Percentiles rank a stretch among this genome's conserved stretches.
phyloP scores from a whole-genome alignment of 2,888 invertebrate genomes.

The Pecten maximus region DNA sequence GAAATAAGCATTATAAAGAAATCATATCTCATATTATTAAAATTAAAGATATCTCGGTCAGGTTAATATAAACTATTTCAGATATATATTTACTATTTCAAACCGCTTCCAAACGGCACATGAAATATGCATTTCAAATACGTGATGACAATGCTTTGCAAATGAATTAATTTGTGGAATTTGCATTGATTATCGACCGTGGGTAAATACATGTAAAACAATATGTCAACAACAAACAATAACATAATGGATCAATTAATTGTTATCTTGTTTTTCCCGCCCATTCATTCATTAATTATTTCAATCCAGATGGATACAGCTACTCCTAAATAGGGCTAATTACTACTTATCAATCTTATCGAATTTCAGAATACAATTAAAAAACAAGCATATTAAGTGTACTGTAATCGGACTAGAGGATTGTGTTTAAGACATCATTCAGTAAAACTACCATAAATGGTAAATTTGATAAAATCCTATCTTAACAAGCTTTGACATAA shows the following conservation, averaged over 20 bases:
- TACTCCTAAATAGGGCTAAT: slow-evolving; percentile 26
- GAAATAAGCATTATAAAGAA: too few relatives aligned
- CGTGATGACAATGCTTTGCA: neutral
- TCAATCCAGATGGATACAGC: neutral
- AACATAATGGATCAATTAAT: neutral
- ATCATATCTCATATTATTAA: too few relatives aligned
- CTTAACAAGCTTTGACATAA: neutral
- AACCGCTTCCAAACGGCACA: neutral
- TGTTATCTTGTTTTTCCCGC: neutral
- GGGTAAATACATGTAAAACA: slow-evolving; percentile 22
- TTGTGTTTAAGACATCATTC: neutral
- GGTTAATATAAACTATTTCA: too few relatives aligned
- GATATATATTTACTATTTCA: too few relatives aligned
- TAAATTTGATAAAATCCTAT: neutral
- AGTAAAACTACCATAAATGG: slow-evolving; percentile 25
- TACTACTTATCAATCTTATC: slow-evolving; percentile 25
- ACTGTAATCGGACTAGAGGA: neutral
- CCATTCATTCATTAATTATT: slow-evolving; percentile 35
- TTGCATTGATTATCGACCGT: neutral
- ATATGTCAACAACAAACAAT: slow-evolving; percentile 19
- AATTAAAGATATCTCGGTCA: too few relatives aligned
- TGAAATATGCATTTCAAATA: neutral
- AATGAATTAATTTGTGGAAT: slow-evolving; percentile 27
- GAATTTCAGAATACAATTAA: neutral
- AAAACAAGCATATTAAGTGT: slow-evolving; percentile 25